Base-by-base conservation (phyloP, 1,140 invertebrate species). In the Lepidurus couesii region DNA sequence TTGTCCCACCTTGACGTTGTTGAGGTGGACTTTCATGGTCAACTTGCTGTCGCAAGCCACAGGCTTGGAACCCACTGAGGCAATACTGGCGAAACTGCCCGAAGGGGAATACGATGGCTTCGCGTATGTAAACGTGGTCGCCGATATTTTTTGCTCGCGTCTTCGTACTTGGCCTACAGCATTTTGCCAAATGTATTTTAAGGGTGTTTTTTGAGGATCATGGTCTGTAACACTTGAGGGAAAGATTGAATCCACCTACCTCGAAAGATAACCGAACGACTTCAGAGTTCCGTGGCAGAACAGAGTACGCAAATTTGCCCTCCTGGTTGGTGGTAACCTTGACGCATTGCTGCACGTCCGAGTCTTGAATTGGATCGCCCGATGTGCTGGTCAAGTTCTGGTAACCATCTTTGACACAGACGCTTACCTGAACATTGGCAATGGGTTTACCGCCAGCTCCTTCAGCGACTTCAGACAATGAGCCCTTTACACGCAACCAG, bases 291-390 rank as follows among this genome's bases (percentile, higher is more conserved):
- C 75, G 76, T 0, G 81, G 81, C 9, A 80, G 80, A 21, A 83
- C 7, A 3, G 75, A 78, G 26, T 80, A 83, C 7, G 78, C 75
- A 13, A 83, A 76, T 4, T 81, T 47, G 21, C 86, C 86, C 44
- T 82, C 76, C 0, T 77, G 65, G 80, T 86, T 82, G 10, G 84
- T 82, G 1, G 80, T 84, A 80, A 82, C 84, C 77, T 82, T 83
- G 53, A 80, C 81, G 11, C 81, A 76, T 44, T 80, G 4, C 9
- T 43, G 13, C 43, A 24, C 43, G n/a, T 76, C 44, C 45, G 9
- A 9, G 45, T 9, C 76, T 24, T 78, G 75, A 9, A 82, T 44
- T 42, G 79, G 77, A 11, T 78, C 75, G 3, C 44, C 75, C 16
- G 16, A n/a, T 21, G 53, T 21, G 9, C 7, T 2, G 7, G 16